Evolutionary conservation across 2,797 vertebrate species (phyloP).

Genomic region (Antrozous pallidus): DNA sequence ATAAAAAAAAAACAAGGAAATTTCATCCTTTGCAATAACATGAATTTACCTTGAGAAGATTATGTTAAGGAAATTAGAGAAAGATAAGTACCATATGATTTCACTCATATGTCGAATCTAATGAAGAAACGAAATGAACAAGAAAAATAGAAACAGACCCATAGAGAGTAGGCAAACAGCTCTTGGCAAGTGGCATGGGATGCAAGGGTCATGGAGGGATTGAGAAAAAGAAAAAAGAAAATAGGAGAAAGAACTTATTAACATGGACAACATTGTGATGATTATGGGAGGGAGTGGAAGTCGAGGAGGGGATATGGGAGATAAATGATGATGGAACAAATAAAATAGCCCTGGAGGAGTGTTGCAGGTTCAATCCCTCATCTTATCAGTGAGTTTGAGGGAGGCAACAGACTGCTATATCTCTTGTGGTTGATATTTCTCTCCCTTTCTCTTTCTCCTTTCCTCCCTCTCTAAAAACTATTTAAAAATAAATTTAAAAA

Average conservation of each 20-base stretch:
- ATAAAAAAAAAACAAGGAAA: background rate
- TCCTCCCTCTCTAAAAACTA: background rate
- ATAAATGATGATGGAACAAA: background rate
- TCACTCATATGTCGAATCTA: background rate
- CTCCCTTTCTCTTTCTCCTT: background rate
- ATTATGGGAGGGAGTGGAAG: background rate
- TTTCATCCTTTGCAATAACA: background rate
- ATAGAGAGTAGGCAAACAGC: background rate
- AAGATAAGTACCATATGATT: background rate
- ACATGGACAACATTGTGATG: background rate
- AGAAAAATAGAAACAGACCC: background rate
- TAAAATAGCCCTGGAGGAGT: background rate
- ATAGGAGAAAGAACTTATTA: background rate
- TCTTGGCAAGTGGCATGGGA: background rate
- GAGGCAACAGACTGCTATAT: background rate
- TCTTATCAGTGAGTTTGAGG: background rate
- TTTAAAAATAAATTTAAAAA: too few species aligned
- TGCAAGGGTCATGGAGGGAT: background rate
- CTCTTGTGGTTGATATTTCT: background rate
- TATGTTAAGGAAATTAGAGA: background rate
- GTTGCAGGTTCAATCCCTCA: background rate
- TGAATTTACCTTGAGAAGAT: background rate
- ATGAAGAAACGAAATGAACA: background rate
- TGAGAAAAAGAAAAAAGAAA: background rate
- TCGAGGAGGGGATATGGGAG: background rate